These are phyloP conservation scores for Hypocryptadius cinnamomeus DNA, from an alignment of 2,113 vertebrate species.

Conservation along the genomic window DNA sequence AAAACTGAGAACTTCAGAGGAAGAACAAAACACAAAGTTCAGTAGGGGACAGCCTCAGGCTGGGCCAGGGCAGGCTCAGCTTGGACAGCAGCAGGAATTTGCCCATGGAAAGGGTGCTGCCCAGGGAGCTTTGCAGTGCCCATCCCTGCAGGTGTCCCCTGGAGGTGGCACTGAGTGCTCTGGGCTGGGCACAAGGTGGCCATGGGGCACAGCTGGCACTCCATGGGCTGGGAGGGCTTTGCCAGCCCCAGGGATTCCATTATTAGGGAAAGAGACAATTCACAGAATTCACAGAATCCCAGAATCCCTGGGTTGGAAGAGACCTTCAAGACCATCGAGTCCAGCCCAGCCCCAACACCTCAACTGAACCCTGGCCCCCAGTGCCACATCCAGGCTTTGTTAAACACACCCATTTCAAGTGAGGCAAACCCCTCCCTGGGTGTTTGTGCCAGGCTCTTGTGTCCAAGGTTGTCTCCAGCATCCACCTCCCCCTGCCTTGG, in stretches of 20 bases:
- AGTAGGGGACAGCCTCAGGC: neutral
- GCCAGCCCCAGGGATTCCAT: too few species aligned
- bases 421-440: neutral
- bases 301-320: too few species aligned
- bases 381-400: too few species aligned
- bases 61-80: neutral
- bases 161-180: neutral
- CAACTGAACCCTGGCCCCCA: too few species aligned
- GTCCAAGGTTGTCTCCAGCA: neutral
- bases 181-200: neutral
- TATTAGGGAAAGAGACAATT: too few species aligned
- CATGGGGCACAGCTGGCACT: too few species aligned
- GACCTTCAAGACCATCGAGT: too few species aligned
- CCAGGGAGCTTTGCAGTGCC: neutral
- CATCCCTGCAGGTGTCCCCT: neutral
- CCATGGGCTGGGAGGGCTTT: too few species aligned
- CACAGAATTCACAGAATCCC: too few species aligned
- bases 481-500: neutral
- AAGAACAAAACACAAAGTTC: neutral
- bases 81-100: fast-evolving
- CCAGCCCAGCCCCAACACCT: too few species aligned
- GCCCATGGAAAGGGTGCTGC: neutral
- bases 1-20: neutral
- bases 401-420: too few species aligned
- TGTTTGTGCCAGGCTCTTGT: too few species aligned